A percentile compares a stretch with the other conserved stretches of the same genome.
Conservation (phyloP, 2,888 invertebrate species). For the Thecophora atra region DNA sequence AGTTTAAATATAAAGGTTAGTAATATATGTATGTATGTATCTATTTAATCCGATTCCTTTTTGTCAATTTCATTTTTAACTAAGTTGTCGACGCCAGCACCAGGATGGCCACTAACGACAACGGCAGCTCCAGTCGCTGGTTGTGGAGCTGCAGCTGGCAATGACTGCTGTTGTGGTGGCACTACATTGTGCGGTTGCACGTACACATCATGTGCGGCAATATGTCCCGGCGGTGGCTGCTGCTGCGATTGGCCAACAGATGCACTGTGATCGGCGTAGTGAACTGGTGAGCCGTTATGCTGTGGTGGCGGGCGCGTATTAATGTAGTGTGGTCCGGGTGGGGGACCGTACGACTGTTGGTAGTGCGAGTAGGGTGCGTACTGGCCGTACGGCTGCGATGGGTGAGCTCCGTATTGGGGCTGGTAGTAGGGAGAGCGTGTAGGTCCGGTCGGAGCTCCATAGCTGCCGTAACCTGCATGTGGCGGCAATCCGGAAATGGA, state of each 20-base stretch:
- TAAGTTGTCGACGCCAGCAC: slow-evolving; percentile 47
- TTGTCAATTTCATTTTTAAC: slow-evolving; percentile 60
- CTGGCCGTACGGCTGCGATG: slow-evolving; percentile 62
- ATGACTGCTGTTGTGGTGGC: slow-evolving; percentile 44
- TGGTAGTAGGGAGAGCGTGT: slow-evolving; percentile 64
- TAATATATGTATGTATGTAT: background rate
- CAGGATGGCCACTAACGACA: slow-evolving; percentile 42
- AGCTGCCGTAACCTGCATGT: slow-evolving; percentile 62
- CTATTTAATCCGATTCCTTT: slow-evolving; percentile 59
- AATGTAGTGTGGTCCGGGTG: slow-evolving; percentile 60
- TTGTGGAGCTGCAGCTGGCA: slow-evolving; percentile 43
- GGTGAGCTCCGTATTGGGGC: slow-evolving; percentile 64
- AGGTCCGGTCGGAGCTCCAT: slow-evolving; percentile 61
- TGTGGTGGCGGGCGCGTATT: slow-evolving; percentile 58
- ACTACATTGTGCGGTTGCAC: slow-evolving; percentile 45
- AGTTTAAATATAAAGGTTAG: background rate
- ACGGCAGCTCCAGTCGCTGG: slow-evolving; percentile 46
- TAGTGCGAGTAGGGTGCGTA: slow-evolving; percentile 63
- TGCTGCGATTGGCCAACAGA: slow-evolving; percentile 51
- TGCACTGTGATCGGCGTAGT: slow-evolving; percentile 47
- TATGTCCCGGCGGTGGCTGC: slow-evolving; percentile 49
- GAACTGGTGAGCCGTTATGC: slow-evolving; percentile 49
- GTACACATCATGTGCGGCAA: slow-evolving; percentile 51
- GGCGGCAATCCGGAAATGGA: slow-evolving; percentile 61
- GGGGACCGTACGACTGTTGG: slow-evolving; percentile 64